A percentile compares a stretch with the other conserved stretches of the same genome.
Conservation (phyloP, 2,113 vertebrate genomes). For the Dasyurus viverrinus region DNA sequence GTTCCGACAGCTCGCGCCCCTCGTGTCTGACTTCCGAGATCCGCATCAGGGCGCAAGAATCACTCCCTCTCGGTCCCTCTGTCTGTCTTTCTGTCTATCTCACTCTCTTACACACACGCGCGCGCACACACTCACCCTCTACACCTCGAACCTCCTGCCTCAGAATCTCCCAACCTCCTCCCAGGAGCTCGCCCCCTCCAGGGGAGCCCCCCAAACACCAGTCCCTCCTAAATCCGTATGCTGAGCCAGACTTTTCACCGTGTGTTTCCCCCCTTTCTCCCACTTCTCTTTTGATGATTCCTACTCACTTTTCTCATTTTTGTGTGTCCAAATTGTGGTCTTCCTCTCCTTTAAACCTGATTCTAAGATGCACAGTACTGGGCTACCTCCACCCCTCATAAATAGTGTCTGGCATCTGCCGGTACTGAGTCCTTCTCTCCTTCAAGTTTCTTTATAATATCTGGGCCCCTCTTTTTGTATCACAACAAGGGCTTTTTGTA, state of each 20-base stretch:
- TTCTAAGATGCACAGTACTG: background rate
- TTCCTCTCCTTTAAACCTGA: background rate
- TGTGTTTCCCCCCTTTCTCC: background rate
- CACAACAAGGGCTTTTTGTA: background rate
- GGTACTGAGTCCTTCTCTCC: no score
- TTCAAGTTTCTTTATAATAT: no score
- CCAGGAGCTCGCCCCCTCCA: background rate
- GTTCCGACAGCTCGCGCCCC: background rate
- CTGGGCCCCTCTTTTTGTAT: no score
- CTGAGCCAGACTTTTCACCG: background rate
- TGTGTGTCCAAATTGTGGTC: background rate
- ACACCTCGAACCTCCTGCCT: background rate
- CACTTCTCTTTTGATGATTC: background rate
- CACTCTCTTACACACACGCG: no score
- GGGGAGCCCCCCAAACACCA: background rate
- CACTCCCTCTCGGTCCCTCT: background rate
- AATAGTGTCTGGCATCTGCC: background rate
- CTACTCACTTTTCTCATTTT: background rate
- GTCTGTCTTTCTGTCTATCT: no score
- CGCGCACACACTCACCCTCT: background rate
- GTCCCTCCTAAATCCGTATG: background rate
- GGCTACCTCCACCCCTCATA: background rate
- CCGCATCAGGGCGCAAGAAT: background rate
- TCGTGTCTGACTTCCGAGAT: background rate
- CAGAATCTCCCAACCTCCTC: background rate